Conservation (phyloP, 2,888 invertebrate species). For the Cheilosia pagana region DNA sequence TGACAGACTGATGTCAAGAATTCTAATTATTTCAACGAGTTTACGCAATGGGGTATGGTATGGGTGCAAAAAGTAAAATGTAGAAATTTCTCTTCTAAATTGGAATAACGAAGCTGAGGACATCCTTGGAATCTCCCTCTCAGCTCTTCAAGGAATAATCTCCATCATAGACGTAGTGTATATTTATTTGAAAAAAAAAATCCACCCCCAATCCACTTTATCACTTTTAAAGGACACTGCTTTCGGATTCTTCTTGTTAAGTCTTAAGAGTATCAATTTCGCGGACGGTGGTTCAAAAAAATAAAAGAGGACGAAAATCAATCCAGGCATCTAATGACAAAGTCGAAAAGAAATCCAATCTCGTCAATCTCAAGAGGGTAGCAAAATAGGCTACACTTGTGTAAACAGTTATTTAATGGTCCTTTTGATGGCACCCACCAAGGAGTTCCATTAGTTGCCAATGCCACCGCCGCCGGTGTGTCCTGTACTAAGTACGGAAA, state of each 20-base stretch:
- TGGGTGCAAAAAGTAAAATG: not conserved
- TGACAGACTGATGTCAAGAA: conserved; percentile 58
- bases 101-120: conserved; percentile 41
- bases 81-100: conserved; percentile 43
- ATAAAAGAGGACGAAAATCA: no score
- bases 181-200: conserved; percentile 2
- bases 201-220: conserved; percentile 19
- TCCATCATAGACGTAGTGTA: not conserved
- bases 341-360: conserved; percentile 49
- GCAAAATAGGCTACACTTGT: conserved; percentile 25
- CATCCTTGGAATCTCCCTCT: conserved; percentile 11
- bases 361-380: conserved; percentile 30
- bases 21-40: conserved; percentile 65
- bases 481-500: conserved; percentile 9
- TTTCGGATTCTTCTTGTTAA: conserved; percentile 5
- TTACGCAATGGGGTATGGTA: conserved; percentile 5
- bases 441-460: conserved; percentile 12
- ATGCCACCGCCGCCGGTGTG: not conserved
- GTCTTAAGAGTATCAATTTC: conserved; percentile 34
- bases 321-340: conserved; percentile 2
- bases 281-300: conserved; percentile 1
- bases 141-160: not conserved
- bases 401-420: conserved; percentile 40
- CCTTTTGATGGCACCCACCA: conserved; percentile 7
- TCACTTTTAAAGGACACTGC: conserved; percentile 16